These are phyloP conservation scores for Procambarus virginalis DNA, from an alignment of 1,140 invertebrate species.

Conservation along the genomic window DNA sequence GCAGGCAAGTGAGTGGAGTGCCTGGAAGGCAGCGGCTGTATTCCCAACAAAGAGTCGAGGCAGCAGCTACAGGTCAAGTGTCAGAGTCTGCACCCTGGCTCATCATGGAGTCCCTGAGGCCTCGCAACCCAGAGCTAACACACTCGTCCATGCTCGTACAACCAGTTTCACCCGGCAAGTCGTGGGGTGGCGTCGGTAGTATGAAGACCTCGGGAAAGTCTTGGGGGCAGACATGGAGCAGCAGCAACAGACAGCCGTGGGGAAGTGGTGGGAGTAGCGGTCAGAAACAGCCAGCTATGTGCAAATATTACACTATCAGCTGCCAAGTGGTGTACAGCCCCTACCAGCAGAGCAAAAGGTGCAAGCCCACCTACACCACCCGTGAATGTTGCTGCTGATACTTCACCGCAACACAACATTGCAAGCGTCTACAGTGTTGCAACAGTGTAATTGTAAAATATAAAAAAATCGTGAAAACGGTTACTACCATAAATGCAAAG, in stretches of 20 bases:
- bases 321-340: slow-evolving; percentile 29
- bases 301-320: slow-evolving; percentile 43
- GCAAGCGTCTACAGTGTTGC: too few species aligned
- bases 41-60: neutral
- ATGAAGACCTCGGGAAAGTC: neutral
- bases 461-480: too few species aligned
- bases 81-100: neutral
- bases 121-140: neutral
- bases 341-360: slow-evolving; percentile 24
- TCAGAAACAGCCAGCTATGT: neutral
- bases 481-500: too few species aligned
- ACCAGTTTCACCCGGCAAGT: neutral
- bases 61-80: neutral
- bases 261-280: neutral
- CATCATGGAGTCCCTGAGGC: too few species aligned
- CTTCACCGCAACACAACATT: too few species aligned
- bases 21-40: neutral
- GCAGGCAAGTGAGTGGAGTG: neutral
- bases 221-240: neutral
- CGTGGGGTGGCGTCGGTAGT: neutral
- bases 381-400: slow-evolving; percentile 41
- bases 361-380: slow-evolving; percentile 28
- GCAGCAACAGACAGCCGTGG: neutral
- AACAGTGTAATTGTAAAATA: too few species aligned
- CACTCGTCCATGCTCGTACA: neutral